Base-by-base conservation (phyloP, 2,113 vertebrate species). In the Osmerus mordax region DNA sequence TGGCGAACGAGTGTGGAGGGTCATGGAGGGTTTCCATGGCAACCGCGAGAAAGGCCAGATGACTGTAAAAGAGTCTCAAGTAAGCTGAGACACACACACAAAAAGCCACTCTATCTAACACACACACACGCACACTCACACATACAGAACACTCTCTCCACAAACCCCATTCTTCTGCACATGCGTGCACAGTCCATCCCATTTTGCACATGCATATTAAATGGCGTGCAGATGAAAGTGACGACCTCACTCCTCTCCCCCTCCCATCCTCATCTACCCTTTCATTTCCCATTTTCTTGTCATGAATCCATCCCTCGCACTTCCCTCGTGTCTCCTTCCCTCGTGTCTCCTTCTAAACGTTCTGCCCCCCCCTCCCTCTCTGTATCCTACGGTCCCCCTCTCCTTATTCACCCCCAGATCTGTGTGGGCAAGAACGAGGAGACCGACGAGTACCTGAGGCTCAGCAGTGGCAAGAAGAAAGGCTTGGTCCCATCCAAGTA, bases 21-120 rank as follows among this genome's bases (percentile, higher is more conserved):
- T 96, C 89, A 93, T 87, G 3, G 84, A 87, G n/a, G 87, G 92
- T 71, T 95, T 94, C 88, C 92, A 90, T 0, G 96, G 96, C 32
- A 93, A 92, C 84, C 89, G 91, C 79, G 95, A 96, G 71, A 94
- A 92, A 88, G 95, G 96, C 15, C 93, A 94, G 83, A 91, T 97
- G 88, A 94, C 91, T 74, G 90, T 97, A 69, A 95, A 95, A 88
- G 94, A 97, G 82, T 91, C 89, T 79, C 96, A 97, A 93, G 96
- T 96, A 86, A 88, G 79, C 61, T 1, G 12, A 28, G 13, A 52
- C 25, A 2, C 32, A 36, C 29, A n/a, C 51, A 23, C 41, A 36
- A n/a, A 11, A n/a, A 62, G n/a, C 60, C 64, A 69, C 65, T 65
- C 66, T 54, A 70, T 51, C 71, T 9, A 60, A 66, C 54, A 65